Conservation (phyloP, 2,113 vertebrate genomes). For the Dendropsophus ebraccatus region DNA sequence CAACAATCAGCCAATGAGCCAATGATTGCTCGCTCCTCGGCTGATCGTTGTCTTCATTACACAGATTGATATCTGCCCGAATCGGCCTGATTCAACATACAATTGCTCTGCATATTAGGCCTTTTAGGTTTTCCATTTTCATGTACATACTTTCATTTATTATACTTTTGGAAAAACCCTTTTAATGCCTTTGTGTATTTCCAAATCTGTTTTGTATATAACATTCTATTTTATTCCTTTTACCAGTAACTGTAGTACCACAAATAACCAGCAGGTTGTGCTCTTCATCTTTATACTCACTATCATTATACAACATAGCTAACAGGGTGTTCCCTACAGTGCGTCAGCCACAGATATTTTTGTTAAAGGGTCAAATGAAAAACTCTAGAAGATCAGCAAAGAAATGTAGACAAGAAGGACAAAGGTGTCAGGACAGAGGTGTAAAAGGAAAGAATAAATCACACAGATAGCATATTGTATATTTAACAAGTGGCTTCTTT, state of each 20-base stretch:
- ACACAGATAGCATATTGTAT: not conserved
- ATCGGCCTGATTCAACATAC: too few species aligned
- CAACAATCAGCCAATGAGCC: too few species aligned
- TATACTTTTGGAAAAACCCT: too few species aligned
- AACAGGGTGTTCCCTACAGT: not conserved
- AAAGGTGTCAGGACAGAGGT: conserved; percentile 26
- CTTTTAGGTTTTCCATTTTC: too few species aligned
- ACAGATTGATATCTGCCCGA: too few species aligned
- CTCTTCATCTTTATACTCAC: not conserved
- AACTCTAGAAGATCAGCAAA: not conserved
- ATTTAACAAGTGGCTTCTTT: not conserved
- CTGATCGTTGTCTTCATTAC: too few species aligned
- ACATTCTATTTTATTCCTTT: not conserved
- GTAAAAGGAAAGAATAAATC: conserved; percentile 9
- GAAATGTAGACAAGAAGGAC: conserved; percentile 1
- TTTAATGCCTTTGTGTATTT: too few species aligned
- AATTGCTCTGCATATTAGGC: too few species aligned
- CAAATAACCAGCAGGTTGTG: not conserved
- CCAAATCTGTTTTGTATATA: too few species aligned
- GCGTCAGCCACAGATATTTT: not conserved
- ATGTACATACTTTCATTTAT: too few species aligned
- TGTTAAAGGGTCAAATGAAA: conserved; percentile 10
- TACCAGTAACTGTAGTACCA: not conserved
- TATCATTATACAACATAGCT: not conserved
- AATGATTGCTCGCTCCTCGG: too few species aligned